Evolutionary conservation across 2,888 invertebrate genomes (phyloP), one percentile per base, ranked within the genome.

Genomic region (Gisinianus flammeolus): DNA sequence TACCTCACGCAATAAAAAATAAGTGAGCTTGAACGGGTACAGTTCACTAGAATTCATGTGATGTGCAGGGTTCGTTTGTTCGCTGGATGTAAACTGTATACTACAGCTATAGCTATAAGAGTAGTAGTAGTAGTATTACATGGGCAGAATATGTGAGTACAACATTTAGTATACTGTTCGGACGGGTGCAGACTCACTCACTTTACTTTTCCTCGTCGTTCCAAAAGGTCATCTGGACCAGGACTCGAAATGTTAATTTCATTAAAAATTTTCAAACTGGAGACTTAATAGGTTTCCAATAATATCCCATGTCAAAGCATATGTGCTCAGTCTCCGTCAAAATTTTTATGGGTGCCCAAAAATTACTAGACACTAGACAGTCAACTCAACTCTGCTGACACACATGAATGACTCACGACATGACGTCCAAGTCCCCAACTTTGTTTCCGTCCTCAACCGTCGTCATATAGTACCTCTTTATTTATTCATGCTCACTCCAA

Each of bases 1-100:
- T 67, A 68, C 70, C 78, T 75, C 81, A 81, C 81, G 81, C 76
- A 78, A 77, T 68, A 73, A 73, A 62, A 35, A 22, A 10, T 70
- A 44, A 70, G 56, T 71, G 52, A 56, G 24, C 58, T 30, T 66
- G 66, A 30, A 66, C 66, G 30, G n/a, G 19, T 58, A 44, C 44
- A 58, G 30, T 54, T 28, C 71, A 56, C n/a, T 71, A 19, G 56
- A 28, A 56, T 52, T 71, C 30, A 24, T 58, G 58, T 58, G 58
- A 26, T 10, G 58, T 58, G 58, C 2, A 44, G 12, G 2, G 44
- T 44, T 19, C 44, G 44, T 44, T 44, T 12, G 44, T 16, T n/a
- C 19, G 44, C 19, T 44, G 44, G 44, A 44, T 44, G 44, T 44
- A 4, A 19, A 6, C 12, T 44, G 2, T 44, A 6, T 12, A 44